Percentiles rank a stretch among this genome's conserved stretches.
Conservation (phyloP, 2,113 vertebrate species). For the Onychorhynchus coronatus region DNA sequence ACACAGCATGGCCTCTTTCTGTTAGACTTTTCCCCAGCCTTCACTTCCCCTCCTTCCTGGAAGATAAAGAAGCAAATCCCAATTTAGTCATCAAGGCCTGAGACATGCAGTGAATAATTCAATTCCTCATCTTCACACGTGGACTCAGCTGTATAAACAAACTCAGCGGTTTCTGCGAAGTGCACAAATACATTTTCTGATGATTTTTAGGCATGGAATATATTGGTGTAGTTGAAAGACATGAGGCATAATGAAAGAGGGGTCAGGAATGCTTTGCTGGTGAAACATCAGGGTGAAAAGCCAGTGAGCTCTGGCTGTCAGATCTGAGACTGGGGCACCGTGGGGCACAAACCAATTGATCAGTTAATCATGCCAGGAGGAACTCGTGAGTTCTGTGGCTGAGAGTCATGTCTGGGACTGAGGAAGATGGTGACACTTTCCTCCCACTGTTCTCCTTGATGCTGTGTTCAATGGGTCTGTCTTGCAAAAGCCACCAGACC, state of each 20-base stretch:
- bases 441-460: not conserved
- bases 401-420: fast-evolving
- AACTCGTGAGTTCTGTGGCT: not conserved
- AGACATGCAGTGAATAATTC: constrained; percentile 62
- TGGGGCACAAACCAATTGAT: not conserved
- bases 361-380: not conserved
- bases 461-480: not conserved
- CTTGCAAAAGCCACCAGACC: not conserved
- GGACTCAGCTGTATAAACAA: constrained; percentile 46
- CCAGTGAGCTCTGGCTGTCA: not conserved
- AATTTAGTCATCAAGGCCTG: constrained; percentile 63
- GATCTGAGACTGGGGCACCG: not conserved
- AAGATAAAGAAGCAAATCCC: constrained; percentile 56
- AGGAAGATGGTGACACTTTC: not conserved
- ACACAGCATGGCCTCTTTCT: not conserved
- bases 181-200: not conserved
- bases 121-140: constrained; percentile 40
- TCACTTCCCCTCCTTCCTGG: not conserved
- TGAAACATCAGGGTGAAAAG: not conserved
- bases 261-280: not conserved
- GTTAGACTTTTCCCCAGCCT: not conserved
- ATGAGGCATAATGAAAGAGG: not conserved
- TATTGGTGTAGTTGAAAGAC: not conserved
- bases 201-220: not conserved
- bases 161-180: constrained; percentile 22